Conservation (phyloP, 2,888 invertebrate species). For the Phaedon cochleariae region DNA sequence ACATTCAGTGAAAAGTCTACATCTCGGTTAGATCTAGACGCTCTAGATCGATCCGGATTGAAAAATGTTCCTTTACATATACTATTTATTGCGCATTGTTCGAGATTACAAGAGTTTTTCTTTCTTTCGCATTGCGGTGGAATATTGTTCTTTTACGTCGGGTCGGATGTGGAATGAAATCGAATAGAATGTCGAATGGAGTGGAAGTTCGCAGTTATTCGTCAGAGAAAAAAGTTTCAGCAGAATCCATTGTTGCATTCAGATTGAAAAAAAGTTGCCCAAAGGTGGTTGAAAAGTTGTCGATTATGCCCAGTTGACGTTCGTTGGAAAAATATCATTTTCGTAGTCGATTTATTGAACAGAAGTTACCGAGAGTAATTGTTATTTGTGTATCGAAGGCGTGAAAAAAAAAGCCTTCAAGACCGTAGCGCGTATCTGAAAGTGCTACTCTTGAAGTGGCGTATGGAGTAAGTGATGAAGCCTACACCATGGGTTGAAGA, state of each 20-base stretch:
- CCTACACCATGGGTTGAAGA: too few relatives aligned
- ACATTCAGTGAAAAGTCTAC: too few relatives aligned
- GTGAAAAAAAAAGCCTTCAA: too few relatives aligned
- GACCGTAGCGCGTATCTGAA: too few relatives aligned
- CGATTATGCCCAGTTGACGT: too few relatives aligned
- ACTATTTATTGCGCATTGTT: slow-evolving; percentile 5
- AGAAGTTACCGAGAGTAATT: too few relatives aligned
- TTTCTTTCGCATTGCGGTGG: slow-evolving; percentile 2
- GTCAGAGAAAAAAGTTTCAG: background rate
- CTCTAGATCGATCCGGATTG: background rate
- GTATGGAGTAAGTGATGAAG: too few relatives aligned
- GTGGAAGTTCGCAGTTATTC: background rate
- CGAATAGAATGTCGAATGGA: background rate
- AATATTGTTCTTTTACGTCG: background rate
- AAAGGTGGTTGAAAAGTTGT: background rate
- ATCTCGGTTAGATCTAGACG: too few relatives aligned
- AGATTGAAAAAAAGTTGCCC: background rate
- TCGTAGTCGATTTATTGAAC: too few relatives aligned
- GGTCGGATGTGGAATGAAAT: background rate
- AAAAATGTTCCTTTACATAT: slow-evolving; percentile 1
- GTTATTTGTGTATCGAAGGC: too few relatives aligned
- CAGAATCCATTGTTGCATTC: background rate
- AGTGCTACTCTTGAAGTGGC: too few relatives aligned
- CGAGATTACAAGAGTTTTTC: background rate
- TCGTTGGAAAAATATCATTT: too few relatives aligned